phyloP scores from a whole-genome alignment of 2,113 vertebrate genomes.

The Hippocampus zosterae region DNA sequence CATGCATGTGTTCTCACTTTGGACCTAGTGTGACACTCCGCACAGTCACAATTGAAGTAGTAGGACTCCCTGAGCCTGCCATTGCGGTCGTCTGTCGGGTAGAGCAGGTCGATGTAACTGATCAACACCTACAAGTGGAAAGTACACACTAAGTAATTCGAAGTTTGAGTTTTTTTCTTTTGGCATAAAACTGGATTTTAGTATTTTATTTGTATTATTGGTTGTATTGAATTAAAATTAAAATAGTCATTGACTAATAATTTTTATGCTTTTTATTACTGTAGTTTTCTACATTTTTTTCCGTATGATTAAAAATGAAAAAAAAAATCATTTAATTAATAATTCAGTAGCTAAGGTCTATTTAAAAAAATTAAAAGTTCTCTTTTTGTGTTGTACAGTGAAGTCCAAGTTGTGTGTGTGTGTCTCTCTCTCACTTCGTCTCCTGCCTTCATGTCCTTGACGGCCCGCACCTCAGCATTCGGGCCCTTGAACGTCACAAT shows the following conservation, averaged over 20 bases:
- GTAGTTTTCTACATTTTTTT: too few relatives aligned
- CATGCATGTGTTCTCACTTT: constrained; percentile 68
- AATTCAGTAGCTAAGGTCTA: too few relatives aligned
- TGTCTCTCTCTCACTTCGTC: constrained; percentile 81
- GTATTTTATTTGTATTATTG: too few relatives aligned
- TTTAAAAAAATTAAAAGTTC: too few relatives aligned
- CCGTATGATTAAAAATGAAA: too few relatives aligned
- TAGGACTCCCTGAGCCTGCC: constrained; percentile 83
- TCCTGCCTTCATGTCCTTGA: constrained; percentile 82
- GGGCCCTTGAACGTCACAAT: constrained; percentile 90
- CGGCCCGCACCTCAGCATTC: constrained; percentile 84
- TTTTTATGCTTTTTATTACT: too few relatives aligned
- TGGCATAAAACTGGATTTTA: too few relatives aligned
- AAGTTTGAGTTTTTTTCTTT: background rate
- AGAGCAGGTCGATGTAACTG: constrained; percentile 94
- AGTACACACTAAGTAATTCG: background rate
- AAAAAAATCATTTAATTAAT: too few relatives aligned
- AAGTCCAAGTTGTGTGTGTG: too few relatives aligned
- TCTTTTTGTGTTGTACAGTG: too few relatives aligned
- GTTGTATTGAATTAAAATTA: too few relatives aligned
- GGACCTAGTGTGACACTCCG: constrained; percentile 80
- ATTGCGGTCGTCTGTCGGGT: constrained; percentile 90
- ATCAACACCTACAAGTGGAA: constrained; percentile 77
- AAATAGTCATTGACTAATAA: too few relatives aligned
- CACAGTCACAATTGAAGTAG: constrained; percentile 89